A percentile compares a stretch with the other conserved stretches of the same genome.
Conservation (phyloP, 2,888 invertebrate species). For the Graphium colonna region DNA sequence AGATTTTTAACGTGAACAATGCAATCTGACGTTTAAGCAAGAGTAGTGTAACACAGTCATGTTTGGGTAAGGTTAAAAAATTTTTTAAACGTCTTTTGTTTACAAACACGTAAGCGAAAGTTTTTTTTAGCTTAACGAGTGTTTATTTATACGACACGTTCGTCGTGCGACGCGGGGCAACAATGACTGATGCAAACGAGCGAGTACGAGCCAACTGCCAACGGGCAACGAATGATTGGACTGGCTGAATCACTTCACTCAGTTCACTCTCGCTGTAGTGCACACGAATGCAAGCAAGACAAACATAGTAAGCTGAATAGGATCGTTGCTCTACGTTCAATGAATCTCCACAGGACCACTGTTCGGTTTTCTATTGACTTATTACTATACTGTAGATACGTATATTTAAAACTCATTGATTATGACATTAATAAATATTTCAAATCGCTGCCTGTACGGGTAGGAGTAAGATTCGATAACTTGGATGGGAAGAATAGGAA, state of each 20-base stretch:
- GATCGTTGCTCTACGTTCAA: constrained; percentile 2
- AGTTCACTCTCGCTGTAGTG: constrained; percentile 27
- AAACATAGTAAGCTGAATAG: constrained; percentile 5
- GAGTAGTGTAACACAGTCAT: constrained; percentile 1
- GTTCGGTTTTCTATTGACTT: no score
- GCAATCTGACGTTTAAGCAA: not conserved
- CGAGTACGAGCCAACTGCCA: not conserved
- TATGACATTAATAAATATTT: no score
- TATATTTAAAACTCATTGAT: no score
- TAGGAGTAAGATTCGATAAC: no score
- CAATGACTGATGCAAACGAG: constrained; percentile 24
- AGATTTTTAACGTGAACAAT: not conserved
- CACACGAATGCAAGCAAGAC: constrained; percentile 5
- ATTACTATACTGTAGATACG: no score
- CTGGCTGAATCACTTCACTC: constrained; percentile 28
- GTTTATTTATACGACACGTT: constrained; percentile 18
- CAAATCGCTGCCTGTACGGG: no score
- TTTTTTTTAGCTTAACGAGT: constrained; percentile 27
- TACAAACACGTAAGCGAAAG: constrained; percentile 41
- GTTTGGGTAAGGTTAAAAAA: constrained; percentile 2
- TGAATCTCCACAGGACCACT: no score
- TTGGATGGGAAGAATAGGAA: no score
- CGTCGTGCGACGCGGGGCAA: constrained; percentile 24
- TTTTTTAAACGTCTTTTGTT: constrained; percentile 26
- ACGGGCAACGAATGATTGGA: constrained; percentile 5